Evolutionary conservation across 2,797 vertebrate genomes (phyloP).

Genomic region (Chelonia mydas): DNA sequence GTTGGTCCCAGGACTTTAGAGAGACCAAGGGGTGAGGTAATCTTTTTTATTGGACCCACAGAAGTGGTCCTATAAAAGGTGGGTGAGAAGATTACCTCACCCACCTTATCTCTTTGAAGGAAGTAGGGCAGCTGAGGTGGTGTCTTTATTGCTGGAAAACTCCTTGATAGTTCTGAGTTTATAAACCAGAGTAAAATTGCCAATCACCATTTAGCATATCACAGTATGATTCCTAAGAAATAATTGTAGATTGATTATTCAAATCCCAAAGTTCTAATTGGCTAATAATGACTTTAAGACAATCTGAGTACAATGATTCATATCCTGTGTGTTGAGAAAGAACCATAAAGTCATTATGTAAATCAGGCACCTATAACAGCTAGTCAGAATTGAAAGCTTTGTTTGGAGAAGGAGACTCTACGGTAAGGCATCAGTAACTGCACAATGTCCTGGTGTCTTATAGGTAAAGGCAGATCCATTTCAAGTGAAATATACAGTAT

Average conservation of each 20-base stretch:
- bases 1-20: not conserved
- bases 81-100: not conserved
- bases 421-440: constrained; percentile 26
- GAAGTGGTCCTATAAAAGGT: not conserved
- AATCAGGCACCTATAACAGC: constrained; percentile 60
- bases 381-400: constrained; percentile 54
- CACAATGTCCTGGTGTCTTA: constrained; percentile 16
- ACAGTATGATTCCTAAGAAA: constrained; percentile 56
- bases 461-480: not conserved
- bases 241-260: constrained; percentile 67
- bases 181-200: constrained; percentile 42
- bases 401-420: not conserved
- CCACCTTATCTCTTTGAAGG: not conserved
- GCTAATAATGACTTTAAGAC: constrained; percentile 70
- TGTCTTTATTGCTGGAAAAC: constrained; percentile 42
- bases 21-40: not conserved
- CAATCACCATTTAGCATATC: not conserved
- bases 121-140: constrained; percentile 14
- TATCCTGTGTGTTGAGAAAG: constrained; percentile 56
- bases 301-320: constrained; percentile 53
- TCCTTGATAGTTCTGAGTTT: constrained; percentile 30
- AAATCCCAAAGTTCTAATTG: constrained; percentile 70
- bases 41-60: not conserved
- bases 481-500: not conserved
- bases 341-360: constrained; percentile 58